A percentile compares a stretch with the other conserved stretches of the same genome.
phyloP scores from a whole-genome alignment of 2,113 vertebrate species.

The Antechinus flavipes region DNA sequence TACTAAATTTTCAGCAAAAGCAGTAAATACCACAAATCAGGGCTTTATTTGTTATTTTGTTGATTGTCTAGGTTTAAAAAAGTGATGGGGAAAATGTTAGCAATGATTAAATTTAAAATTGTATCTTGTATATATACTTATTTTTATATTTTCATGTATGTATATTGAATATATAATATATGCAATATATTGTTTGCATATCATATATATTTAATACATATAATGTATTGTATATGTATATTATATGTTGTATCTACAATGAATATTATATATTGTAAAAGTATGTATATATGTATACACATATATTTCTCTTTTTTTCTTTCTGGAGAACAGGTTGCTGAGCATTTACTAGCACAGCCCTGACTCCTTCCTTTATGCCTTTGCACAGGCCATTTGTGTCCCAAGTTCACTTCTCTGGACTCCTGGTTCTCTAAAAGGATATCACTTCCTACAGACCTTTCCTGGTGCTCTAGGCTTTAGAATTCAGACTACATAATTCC shows the following conservation, averaged over 20 bases:
- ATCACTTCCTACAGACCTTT: background rate
- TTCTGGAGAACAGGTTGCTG: background rate
- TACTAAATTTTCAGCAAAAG: background rate
- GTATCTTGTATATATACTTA: background rate
- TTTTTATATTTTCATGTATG: too few relatives aligned
- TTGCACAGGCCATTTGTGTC: background rate
- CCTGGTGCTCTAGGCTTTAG: background rate
- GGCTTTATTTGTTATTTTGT: background rate
- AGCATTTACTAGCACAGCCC: background rate
- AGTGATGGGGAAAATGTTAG: background rate
- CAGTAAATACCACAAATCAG: background rate
- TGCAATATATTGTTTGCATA: too few relatives aligned
- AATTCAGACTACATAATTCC: background rate
- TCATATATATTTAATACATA: too few relatives aligned
- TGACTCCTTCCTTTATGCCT: background rate
- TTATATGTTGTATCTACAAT: too few relatives aligned
- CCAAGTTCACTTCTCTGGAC: background rate
- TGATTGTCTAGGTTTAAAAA: background rate
- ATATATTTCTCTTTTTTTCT: background rate
- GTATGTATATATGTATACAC: too few relatives aligned
- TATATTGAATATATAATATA: too few relatives aligned
- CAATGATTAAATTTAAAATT: background rate
- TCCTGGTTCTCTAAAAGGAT: background rate
- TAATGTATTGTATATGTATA: too few relatives aligned
- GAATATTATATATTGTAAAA: too few relatives aligned